Evolutionary conservation across 2,797 vertebrate genomes (phyloP), one percentile per base, ranked within the genome.

Genomic region (Xenopus petersii): DNA sequence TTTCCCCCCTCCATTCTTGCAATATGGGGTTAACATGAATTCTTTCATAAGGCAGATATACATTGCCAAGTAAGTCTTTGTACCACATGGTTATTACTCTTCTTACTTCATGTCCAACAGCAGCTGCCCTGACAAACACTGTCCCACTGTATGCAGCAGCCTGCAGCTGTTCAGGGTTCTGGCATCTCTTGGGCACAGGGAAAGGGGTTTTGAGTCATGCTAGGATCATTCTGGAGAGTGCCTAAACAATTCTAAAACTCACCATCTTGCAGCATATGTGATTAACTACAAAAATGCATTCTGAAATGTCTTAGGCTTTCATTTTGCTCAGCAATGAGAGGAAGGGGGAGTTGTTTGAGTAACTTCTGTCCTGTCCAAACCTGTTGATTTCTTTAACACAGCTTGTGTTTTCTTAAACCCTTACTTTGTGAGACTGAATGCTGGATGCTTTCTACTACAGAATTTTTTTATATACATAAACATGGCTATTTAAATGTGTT

Each of bases 351-450:
- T 10, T 46, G 36, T 10, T 8, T 47, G 16, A 60, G 58, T 60
- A 17, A 13, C 24, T 24, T 6, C 26, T 26, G 21, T 26, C 84
- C 80, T 86, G 85, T 84, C 81, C 17, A 74, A 81, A 83, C 84
- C 81, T 84, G 86, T 79, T 79, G 66, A 51, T 21, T 80, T 83
- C 67, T 75, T 10, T 30, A 8, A 58, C 47, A 58, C 54, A 42
- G 67, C 51, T 67, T 48, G 24, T 54, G 65, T 66, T 49, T 54
- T 76, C 70, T 73, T 42, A 69, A 77, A 49, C 56, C 59, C 2
- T 30, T 30, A 51, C 76, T 74, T 77, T 67, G 48, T 80, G 59
- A 15, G 9, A 9, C 12, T 10, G 17, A 42, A 2, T n/a, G 36
- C 26, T 4, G 12, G 10, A 17, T 10, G 2, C 21, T 11, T 42